These are phyloP conservation scores for Scomber japonicus DNA, from an alignment of 2,113 vertebrate species.

Conservation along the genomic window DNA sequence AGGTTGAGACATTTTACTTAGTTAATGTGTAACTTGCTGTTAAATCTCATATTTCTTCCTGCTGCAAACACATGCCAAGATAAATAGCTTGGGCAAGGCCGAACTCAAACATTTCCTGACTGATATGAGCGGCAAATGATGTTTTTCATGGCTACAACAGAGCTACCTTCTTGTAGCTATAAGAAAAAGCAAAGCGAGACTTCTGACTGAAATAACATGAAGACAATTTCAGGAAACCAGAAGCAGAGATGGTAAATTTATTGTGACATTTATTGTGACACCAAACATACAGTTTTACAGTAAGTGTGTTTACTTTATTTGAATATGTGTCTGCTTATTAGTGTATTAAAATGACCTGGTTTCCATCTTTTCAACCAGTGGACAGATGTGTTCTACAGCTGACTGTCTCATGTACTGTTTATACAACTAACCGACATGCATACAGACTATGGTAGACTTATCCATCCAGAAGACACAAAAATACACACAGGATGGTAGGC, in stretches of 20 bases:
- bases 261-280: not conserved
- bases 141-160: constrained; percentile 17
- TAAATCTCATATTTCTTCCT: constrained; percentile 28
- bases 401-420: not conserved
- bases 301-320: not conserved
- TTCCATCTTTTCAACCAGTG: not conserved
- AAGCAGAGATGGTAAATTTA: not conserved
- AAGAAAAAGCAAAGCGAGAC: not conserved
- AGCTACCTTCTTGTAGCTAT: not conserved
- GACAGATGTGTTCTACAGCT: constrained; percentile 25
- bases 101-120: constrained; percentile 26
- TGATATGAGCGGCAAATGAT: constrained; percentile 10
- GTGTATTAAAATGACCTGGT: not conserved
- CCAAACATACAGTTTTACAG: not conserved
- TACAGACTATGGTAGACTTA: constrained; percentile 11
- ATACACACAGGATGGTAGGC: constrained; percentile 33
- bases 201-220: not conserved
- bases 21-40: constrained; percentile 64
- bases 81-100: constrained; percentile 43
- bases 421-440: not conserved
- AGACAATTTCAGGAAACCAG: not conserved
- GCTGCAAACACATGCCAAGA: constrained; percentile 45
- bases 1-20: constrained; percentile 25
- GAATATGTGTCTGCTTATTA: not conserved
- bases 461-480: constrained; percentile 43